A percentile compares a stretch with the other conserved stretches of the same genome.
Conservation (phyloP, 2,888 invertebrate species). For the Netelia melanura region DNA sequence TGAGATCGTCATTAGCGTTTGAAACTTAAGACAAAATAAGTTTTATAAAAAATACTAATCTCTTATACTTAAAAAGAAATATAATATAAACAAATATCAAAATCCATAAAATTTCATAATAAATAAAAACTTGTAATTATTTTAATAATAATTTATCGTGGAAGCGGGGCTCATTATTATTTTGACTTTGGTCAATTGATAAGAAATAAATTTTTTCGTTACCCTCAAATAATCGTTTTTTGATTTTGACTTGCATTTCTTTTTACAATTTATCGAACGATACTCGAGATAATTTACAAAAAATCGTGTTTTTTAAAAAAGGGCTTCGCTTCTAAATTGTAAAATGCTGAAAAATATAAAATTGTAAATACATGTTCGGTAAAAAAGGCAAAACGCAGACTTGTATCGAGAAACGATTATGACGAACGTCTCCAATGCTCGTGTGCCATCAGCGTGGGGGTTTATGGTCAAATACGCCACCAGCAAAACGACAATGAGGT, state of each 20-base stretch:
- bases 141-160: too few relatives aligned
- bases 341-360: background rate
- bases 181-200: too few relatives aligned
- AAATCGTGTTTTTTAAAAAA: background rate
- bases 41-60: background rate
- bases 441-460: slow-evolving; percentile 38
- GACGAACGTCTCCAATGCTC: slow-evolving; percentile 36
- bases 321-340: background rate
- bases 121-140: too few relatives aligned
- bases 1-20: too few relatives aligned
- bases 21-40: background rate
- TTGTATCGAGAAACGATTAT: slow-evolving; percentile 58
- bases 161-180: too few relatives aligned
- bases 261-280: background rate
- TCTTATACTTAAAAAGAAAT: background rate
- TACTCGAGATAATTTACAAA: background rate
- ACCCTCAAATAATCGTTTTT: too few relatives aligned
- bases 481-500: slow-evolving; percentile 71
- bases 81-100: background rate
- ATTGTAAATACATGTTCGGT: slow-evolving; percentile 17
- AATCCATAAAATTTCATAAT: too few relatives aligned
- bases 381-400: slow-evolving; percentile 28
- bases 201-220: too few relatives aligned
- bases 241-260: background rate
- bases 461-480: slow-evolving; percentile 69